Percentiles rank a stretch among this genome's conserved stretches.
phyloP scores from a whole-genome alignment of 2,888 invertebrate species.

The Apotomis turbidana region DNA sequence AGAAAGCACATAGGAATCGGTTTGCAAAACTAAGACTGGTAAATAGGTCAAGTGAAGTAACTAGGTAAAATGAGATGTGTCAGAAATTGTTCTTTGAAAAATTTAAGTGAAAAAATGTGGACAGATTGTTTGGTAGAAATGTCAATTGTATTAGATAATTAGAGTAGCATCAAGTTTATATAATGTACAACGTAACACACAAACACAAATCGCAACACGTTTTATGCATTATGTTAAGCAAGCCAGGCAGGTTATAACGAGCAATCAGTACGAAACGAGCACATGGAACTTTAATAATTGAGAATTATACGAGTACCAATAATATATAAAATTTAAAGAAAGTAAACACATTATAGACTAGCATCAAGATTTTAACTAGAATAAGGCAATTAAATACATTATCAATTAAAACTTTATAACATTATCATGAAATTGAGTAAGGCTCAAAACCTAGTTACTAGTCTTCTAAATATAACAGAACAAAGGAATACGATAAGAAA shows the following conservation, averaged over 20 bases:
- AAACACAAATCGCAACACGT: slow-evolving; percentile 81
- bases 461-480: neutral
- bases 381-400: neutral
- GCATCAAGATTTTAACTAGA: neutral
- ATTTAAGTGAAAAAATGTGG: slow-evolving; percentile 1
- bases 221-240: slow-evolving; percentile 65
- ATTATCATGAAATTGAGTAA: too few relatives aligned
- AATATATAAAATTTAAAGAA: neutral
- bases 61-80: slow-evolving; percentile 11
- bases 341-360: neutral
- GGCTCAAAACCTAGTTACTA: neutral
- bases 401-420: neutral
- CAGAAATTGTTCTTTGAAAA: slow-evolving; percentile 4
- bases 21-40: neutral
- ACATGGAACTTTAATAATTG: neutral
- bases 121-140: slow-evolving; percentile 11
- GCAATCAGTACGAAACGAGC: slow-evolving; percentile 39
- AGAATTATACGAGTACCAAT: neutral
- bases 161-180: slow-evolving; percentile 46
- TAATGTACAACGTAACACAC: slow-evolving; percentile 69
- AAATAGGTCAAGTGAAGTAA: slow-evolving; percentile 7
- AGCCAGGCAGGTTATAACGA: slow-evolving; percentile 56
- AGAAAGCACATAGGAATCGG: neutral
- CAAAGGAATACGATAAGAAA: neutral
- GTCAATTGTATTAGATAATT: slow-evolving; percentile 41